Percentiles rank a stretch among this genome's conserved stretches.
phyloP scores from a whole-genome alignment of 2,113 vertebrate genomes.

The Chroicocephalus ridibundus region DNA sequence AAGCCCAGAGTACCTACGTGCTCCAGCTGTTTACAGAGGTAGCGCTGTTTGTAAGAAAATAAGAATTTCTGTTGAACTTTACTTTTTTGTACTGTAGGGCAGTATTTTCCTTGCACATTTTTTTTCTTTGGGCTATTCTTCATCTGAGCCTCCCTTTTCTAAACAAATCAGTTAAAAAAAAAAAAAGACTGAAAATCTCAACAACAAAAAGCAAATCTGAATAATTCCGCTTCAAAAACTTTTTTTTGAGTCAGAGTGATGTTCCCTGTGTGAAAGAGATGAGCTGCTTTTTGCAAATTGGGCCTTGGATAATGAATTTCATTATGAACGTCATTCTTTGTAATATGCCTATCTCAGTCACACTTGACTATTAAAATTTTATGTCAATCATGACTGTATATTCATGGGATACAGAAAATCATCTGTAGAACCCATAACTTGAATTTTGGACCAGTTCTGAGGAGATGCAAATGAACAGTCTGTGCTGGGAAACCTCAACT shows the following conservation, averaged over 20 bases:
- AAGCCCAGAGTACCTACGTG: not conserved
- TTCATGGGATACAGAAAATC: not conserved
- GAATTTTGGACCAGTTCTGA: not conserved
- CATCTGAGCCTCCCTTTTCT: not conserved
- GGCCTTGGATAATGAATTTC: not conserved
- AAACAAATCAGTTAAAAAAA: not conserved
- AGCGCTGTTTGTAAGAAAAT: not conserved
- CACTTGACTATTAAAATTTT: not conserved
- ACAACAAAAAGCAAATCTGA: not conserved
- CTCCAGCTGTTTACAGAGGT: not conserved
- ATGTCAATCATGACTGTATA: not conserved
- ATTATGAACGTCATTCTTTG: not conserved
- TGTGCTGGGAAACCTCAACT: not conserved
- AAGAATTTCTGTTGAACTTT: not conserved
- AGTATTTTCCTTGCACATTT: accelerated
- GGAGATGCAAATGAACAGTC: not conserved
- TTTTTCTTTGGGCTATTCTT: not conserved
- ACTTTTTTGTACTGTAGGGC: not conserved
- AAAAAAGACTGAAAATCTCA: not conserved
- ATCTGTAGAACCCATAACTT: not conserved
- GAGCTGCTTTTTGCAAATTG: not conserved
- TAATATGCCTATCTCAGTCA: conserved; percentile 6
- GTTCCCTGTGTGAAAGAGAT: not conserved
- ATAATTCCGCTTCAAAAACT: not conserved
- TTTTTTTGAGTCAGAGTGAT: not conserved